phyloP scores from a whole-genome alignment of 2,888 invertebrate genomes.

The Pheosia tremula region DNA sequence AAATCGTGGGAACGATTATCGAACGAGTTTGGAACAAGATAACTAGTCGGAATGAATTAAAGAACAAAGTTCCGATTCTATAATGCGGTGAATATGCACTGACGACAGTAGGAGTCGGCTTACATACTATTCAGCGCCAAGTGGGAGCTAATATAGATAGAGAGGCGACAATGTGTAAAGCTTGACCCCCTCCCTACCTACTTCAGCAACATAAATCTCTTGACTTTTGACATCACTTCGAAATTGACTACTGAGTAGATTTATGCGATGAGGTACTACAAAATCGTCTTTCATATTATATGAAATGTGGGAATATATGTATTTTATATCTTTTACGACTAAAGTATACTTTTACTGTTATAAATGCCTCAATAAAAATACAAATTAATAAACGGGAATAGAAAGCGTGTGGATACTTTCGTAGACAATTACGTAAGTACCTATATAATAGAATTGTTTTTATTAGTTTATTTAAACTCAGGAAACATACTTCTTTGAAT shows the following conservation, averaged over 20 bases:
- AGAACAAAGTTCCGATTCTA: constrained; percentile 27
- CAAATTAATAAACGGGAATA: no score
- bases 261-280: not conserved
- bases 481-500: no score
- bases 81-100: constrained; percentile 22
- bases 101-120: constrained; percentile 13
- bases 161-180: constrained; percentile 20
- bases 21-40: constrained; percentile 16
- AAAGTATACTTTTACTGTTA: no score
- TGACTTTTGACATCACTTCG: constrained; percentile 10
- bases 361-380: no score
- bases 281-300: not conserved
- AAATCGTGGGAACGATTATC: constrained; percentile 13
- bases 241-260: constrained; percentile 4
- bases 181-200: constrained; percentile 10
- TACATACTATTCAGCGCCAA: constrained; percentile 10
- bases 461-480: no score
- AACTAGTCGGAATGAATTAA: constrained; percentile 23
- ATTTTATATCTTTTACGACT: no score
- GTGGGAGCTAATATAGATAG: constrained; percentile 24
- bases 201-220: constrained; percentile 23
- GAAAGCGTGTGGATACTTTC: no score
- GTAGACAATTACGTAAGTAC: no score
- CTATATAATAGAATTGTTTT: no score
- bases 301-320: no score